Conservation (phyloP, 2,797 vertebrate species). For the Bradypodion pumilum region DNA sequence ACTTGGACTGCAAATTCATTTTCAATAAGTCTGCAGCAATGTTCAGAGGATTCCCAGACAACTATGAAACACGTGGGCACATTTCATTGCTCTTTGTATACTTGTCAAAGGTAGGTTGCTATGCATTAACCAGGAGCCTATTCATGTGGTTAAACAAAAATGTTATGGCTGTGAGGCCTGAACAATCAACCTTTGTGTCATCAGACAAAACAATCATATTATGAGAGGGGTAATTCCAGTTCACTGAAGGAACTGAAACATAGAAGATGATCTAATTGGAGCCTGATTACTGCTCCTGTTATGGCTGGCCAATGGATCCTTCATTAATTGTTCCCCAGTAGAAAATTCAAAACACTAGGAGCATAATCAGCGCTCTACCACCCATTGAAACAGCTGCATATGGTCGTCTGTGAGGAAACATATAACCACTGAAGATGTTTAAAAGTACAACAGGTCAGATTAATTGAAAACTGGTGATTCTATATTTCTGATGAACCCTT, state of each 20-base stretch:
- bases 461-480: no score
- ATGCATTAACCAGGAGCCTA: background rate
- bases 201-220: background rate
- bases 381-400: background rate
- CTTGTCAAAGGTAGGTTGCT: background rate
- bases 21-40: slow-evolving; percentile 37
- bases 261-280: background rate
- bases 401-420: no score
- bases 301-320: background rate
- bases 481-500: no score
- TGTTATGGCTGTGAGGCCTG: background rate
- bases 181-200: background rate
- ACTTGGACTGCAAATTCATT: slow-evolving; percentile 35
- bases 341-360: background rate
- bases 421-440: background rate
- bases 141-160: background rate
- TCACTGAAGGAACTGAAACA: background rate
- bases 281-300: background rate
- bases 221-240: background rate
- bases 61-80: slow-evolving; percentile 10
- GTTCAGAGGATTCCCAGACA: slow-evolving; percentile 45
- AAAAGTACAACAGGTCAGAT: background rate
- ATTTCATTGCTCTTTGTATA: slow-evolving; percentile 8
- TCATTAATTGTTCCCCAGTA: background rate
- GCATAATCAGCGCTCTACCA: background rate